A percentile compares a stretch with the other conserved stretches of the same genome.
Evolutionary conservation across 2,113 vertebrate genomes (phyloP).

Genomic region (Orcinus orca): DNA sequence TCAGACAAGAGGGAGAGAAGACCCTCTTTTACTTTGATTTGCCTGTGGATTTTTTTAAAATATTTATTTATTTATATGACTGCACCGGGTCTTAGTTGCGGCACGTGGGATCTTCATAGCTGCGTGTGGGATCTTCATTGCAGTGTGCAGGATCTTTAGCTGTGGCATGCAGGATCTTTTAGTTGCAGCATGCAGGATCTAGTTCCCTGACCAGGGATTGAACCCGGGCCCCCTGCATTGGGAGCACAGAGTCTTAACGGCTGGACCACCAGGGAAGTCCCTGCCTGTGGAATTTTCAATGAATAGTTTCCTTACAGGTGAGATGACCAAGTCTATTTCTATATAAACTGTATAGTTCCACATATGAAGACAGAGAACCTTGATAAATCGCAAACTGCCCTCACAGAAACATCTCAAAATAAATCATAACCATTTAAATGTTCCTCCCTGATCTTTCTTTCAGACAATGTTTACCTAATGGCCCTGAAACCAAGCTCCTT

Average conservation of each 20-base stretch:
- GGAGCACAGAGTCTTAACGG: no score
- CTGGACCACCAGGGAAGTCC: no score
- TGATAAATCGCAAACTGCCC: background rate
- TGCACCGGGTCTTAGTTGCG: no score
- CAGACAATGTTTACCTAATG: background rate
- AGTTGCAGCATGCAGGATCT: no score
- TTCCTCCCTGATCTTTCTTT: background rate
- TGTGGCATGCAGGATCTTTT: no score
- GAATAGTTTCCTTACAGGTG: background rate
- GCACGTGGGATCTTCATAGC: no score
- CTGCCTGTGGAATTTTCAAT: constrained; percentile 7
- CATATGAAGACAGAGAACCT: background rate
- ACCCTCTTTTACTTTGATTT: background rate
- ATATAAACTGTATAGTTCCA: background rate
- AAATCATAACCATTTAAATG: background rate
- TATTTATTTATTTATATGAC: no score
- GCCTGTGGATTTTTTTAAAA: background rate
- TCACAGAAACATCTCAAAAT: background rate
- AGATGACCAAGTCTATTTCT: background rate
- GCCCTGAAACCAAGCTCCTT: background rate
- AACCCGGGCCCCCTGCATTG: no score
- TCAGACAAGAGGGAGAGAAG: background rate
- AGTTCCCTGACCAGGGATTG: no score
- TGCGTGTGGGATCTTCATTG: no score
- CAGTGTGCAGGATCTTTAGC: no score